phyloP scores from a whole-genome alignment of 2,888 invertebrate genomes.

The Drosophila pseudotakahashii region DNA sequence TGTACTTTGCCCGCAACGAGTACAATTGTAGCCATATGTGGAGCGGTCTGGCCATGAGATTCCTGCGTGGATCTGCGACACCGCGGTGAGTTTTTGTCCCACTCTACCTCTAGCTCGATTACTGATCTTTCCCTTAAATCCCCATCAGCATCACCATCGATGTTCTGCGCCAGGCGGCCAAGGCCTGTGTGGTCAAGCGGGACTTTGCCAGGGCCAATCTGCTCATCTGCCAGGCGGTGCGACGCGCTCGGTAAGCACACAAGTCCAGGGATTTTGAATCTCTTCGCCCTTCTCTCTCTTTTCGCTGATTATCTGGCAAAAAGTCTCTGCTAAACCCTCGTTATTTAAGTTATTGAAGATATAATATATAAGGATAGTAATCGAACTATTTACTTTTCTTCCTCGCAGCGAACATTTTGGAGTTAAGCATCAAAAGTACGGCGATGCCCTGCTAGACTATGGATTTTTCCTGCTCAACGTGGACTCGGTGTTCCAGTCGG shows the following conservation, averaged over 20 bases:
- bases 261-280: background rate
- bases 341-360: too few species aligned
- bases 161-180: conserved; percentile 93
- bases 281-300: background rate
- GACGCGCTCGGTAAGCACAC: conserved; percentile 82
- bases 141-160: conserved; percentile 89
- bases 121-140: conserved; percentile 3
- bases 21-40: conserved; percentile 92
- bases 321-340: too few species aligned
- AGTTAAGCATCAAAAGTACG: conserved; percentile 91
- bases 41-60: conserved; percentile 90
- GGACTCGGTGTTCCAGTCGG: conserved; percentile 93
- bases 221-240: conserved; percentile 92
- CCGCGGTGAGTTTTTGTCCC: conserved; percentile 84
- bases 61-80: conserved; percentile 88
- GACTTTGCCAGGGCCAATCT: conserved; percentile 92
- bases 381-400: too few species aligned
- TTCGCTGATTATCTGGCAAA: too few species aligned
- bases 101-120: conserved; percentile 4
- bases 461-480: conserved; percentile 96
- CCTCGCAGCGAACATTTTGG: conserved; percentile 85
- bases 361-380: too few species aligned
- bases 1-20: conserved; percentile 93
- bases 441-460: conserved; percentile 94
- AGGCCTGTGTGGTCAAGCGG: conserved; percentile 95